Conservation (phyloP, 2,113 vertebrate genomes). For the Dipodomys spectabilis region DNA sequence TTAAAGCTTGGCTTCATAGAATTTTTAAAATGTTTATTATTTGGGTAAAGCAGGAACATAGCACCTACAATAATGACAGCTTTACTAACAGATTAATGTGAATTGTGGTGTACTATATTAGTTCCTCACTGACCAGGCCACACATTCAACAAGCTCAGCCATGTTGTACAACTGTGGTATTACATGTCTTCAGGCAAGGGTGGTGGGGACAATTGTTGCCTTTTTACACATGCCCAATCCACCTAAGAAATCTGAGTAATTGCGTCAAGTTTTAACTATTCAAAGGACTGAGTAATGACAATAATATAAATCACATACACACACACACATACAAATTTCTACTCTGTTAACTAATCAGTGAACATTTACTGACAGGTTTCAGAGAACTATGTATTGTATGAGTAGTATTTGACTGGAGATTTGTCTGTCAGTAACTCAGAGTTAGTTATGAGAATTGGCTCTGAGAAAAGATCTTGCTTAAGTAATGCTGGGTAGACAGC, state of each 20-base stretch:
- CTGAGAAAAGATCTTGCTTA: not conserved
- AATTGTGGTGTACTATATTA: conserved; percentile 51
- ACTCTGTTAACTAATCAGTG: not conserved
- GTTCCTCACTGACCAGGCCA: conserved; percentile 53
- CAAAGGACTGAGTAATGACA: not conserved
- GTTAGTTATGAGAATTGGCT: not conserved
- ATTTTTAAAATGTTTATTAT: conserved; percentile 60
- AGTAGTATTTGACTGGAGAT: not conserved
- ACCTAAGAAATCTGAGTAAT: not conserved
- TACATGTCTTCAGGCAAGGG: not conserved
- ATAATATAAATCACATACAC: not conserved
- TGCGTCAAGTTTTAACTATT: not conserved
- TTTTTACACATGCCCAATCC: not conserved
- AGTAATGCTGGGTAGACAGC: not conserved
- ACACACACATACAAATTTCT: no score
- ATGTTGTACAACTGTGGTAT: conserved; percentile 40
- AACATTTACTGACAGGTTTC: not conserved
- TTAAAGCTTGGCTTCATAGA: conserved; percentile 49
- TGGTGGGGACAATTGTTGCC: not conserved
- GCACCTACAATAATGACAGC: conserved; percentile 50
- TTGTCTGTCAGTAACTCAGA: not conserved
- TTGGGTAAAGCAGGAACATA: conserved; percentile 55
- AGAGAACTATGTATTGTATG: not conserved
- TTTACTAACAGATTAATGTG: conserved; percentile 74
- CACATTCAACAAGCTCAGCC: conserved; percentile 76